phyloP scores from a whole-genome alignment of 2,113 vertebrate species.

The Lampris megalopsis region DNA sequence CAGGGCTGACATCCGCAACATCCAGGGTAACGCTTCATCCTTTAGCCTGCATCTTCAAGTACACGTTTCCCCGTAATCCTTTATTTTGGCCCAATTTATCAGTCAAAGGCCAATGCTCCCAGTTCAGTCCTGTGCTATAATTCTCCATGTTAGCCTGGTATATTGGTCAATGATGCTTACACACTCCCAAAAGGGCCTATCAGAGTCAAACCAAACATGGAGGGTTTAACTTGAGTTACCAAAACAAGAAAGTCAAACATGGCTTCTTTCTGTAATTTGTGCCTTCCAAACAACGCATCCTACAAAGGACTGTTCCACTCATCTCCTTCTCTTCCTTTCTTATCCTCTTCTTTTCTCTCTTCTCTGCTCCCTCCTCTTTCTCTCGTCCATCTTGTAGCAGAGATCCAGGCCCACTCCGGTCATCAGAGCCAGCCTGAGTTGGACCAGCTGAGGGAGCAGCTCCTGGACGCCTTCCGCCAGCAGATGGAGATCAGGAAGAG shows the following conservation, averaged over 20 bases:
- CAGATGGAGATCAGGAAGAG: conserved; percentile 88
- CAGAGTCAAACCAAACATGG: too few relatives aligned
- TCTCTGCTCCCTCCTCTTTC: background rate
- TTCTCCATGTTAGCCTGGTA: too few relatives aligned
- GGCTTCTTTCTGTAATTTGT: too few relatives aligned
- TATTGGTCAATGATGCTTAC: too few relatives aligned
- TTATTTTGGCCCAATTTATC: background rate
- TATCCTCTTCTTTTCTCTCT: background rate
- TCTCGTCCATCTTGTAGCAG: conserved; percentile 74
- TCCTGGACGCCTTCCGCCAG: conserved; percentile 86
- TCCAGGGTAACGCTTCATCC: conserved; percentile 82
- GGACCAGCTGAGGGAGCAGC: conserved; percentile 87
- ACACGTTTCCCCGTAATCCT: background rate
- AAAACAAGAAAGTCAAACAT: too few relatives aligned
- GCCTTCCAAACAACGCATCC: too few relatives aligned
- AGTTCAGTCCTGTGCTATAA: background rate
- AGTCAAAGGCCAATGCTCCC: too few relatives aligned
- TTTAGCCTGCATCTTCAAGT: background rate
- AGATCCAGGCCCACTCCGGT: conserved; percentile 86
- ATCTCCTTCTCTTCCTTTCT: too few relatives aligned
- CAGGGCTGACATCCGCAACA: conserved; percentile 80
- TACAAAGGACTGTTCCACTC: too few relatives aligned
- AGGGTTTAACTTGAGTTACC: too few relatives aligned
- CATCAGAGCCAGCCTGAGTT: conserved; percentile 82
- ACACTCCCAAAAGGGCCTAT: too few relatives aligned